These are phyloP conservation scores for Ambastaia sidthimunki DNA, from an alignment of 2,797 vertebrate genomes.

Conservation along the genomic window DNA sequence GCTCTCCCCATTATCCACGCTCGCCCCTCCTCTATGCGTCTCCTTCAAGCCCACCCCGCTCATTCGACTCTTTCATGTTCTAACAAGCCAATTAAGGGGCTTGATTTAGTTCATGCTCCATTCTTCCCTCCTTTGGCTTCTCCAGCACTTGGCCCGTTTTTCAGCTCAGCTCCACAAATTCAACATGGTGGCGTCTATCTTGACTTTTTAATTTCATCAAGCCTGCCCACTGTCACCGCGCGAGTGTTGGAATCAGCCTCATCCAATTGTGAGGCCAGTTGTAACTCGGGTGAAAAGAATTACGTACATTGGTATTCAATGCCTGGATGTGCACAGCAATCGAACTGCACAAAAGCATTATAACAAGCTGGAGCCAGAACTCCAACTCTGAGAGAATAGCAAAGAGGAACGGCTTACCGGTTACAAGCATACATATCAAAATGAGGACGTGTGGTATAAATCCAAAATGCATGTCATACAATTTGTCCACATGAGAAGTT, in stretches of 20 bases:
- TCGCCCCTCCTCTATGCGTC: slow-evolving; percentile 47
- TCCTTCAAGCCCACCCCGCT: slow-evolving; percentile 61
- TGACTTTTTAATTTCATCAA: slow-evolving; percentile 55
- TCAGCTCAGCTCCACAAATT: slow-evolving; percentile 53
- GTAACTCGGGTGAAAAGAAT: slow-evolving; percentile 49
- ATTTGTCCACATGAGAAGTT: background rate
- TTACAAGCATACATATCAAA: slow-evolving; percentile 17
- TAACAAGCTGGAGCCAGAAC: slow-evolving; percentile 59
- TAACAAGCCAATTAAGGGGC: slow-evolving; percentile 72
- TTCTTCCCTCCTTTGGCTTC: slow-evolving; percentile 46
- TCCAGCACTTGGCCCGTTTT: slow-evolving; percentile 54
- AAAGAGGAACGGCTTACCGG: slow-evolving; percentile 23
- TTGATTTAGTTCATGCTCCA: slow-evolving; percentile 61
- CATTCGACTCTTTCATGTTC: slow-evolving; percentile 64
- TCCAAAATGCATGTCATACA: background rate
- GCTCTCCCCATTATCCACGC: slow-evolving; percentile 40
- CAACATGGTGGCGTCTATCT: slow-evolving; percentile 48
- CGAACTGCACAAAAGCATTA: slow-evolving; percentile 54
- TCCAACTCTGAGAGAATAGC: slow-evolving; percentile 57
- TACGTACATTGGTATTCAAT: slow-evolving; percentile 56
- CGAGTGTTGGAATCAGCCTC: slow-evolving; percentile 46
- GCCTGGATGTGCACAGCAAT: slow-evolving; percentile 52
- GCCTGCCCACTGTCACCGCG: slow-evolving; percentile 44
- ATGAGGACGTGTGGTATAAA: background rate
- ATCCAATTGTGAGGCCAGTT: slow-evolving; percentile 38